Conservation (phyloP, 2,888 invertebrate genomes). For the Cyaniris semiargus region DNA sequence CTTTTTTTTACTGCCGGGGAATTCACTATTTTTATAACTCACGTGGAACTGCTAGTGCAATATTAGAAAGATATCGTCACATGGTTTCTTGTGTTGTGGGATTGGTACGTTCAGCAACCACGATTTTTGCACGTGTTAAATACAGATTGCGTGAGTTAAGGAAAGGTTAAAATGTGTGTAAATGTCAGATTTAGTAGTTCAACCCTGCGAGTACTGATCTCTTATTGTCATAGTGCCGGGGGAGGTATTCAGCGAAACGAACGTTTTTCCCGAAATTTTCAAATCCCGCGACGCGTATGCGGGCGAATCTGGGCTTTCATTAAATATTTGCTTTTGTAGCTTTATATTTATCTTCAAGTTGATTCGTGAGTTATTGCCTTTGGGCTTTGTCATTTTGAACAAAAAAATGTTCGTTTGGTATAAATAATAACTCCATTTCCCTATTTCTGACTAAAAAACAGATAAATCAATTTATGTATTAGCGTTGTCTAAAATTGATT, state of each 20-base stretch:
- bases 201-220: not conserved
- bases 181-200: not conserved
- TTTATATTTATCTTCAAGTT: too few relatives aligned
- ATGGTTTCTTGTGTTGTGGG: too few relatives aligned
- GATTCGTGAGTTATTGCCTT: too few relatives aligned
- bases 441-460: not conserved
- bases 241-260: not conserved
- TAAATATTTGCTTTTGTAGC: not conserved
- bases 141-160: too few relatives aligned
- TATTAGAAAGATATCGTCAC: not conserved
- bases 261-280: not conserved
- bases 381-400: too few relatives aligned
- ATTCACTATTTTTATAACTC: too few relatives aligned
- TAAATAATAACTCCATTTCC: not conserved
- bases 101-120: too few relatives aligned
- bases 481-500: not conserved
- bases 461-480: not conserved
- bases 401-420: too few relatives aligned
- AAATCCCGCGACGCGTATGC: not conserved
- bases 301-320: not conserved
- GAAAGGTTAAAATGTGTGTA: not conserved
- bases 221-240: not conserved
- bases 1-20: too few relatives aligned
- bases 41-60: not conserved
- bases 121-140: too few relatives aligned